Conservation (phyloP, 2,113 vertebrate genomes). For the Thymallus thymallus region DNA sequence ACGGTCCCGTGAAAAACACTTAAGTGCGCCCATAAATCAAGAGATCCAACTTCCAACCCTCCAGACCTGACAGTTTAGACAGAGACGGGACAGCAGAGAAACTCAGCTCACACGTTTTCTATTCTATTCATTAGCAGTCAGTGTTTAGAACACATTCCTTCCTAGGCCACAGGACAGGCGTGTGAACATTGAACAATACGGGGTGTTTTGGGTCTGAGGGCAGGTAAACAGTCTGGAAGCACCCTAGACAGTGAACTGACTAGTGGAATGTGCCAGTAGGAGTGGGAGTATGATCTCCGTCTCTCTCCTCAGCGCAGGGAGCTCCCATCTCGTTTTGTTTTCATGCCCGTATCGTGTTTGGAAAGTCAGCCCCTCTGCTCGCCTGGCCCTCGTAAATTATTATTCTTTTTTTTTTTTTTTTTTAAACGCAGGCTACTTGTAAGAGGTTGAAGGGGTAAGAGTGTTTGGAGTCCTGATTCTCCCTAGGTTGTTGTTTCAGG, state of each 20-base stretch:
- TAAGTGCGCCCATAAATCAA: background rate
- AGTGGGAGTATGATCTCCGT: background rate
- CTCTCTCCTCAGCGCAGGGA: constrained; percentile 29
- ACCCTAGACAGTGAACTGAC: background rate
- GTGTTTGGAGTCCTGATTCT: constrained; percentile 74
- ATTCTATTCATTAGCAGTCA: background rate
- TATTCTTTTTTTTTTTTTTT: too few species aligned
- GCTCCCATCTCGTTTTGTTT: constrained; percentile 16
- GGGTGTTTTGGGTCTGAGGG: background rate
- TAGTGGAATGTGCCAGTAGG: constrained; percentile 13
- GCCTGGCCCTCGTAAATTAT: constrained; percentile 61
- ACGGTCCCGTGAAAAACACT: background rate
- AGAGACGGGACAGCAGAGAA: background rate
- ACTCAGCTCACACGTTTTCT: background rate
- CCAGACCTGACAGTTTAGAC: background rate
- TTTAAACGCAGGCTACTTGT: constrained; percentile 52
- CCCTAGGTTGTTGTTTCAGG: constrained; percentile 83
- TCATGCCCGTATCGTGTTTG: constrained; percentile 63
- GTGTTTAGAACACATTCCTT: background rate
- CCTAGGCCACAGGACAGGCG: background rate
- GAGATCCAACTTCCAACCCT: background rate
- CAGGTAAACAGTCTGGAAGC: background rate
- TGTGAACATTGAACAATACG: background rate
- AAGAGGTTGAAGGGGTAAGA: constrained; percentile 15
- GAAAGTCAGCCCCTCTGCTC: constrained; percentile 59